These are phyloP conservation scores for Lucilia cuprina DNA, from an alignment of 1,140 invertebrate genomes.

Conservation along the genomic window DNA sequence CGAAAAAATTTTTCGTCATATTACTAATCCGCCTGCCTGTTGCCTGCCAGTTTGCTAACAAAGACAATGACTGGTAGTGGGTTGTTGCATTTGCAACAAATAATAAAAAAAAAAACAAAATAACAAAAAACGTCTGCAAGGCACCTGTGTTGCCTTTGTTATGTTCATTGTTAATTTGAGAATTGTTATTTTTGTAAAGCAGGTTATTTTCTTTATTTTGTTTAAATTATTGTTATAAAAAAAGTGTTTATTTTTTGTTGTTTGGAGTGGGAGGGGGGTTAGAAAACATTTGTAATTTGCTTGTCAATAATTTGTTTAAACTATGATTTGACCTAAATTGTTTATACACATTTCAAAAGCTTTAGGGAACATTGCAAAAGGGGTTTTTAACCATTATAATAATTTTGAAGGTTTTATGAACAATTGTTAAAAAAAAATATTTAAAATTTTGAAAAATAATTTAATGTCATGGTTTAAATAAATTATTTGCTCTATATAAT, in stretches of 20 bases:
- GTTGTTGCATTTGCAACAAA: neutral
- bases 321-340: neutral
- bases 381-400: too few relatives aligned
- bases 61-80: neutral
- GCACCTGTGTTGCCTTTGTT: neutral
- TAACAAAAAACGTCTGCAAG: constrained; percentile 1
- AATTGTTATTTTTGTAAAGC: neutral
- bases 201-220: neutral
- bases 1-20: neutral
- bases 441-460: too few relatives aligned
- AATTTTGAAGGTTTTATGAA: too few relatives aligned
- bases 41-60: neutral
- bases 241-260: too few relatives aligned
- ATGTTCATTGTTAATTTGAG: constrained; percentile 17
- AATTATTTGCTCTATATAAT: too few relatives aligned
- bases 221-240: neutral
- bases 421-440: too few relatives aligned
- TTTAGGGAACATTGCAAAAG: too few relatives aligned
- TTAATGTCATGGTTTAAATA: too few relatives aligned
- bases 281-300: neutral
- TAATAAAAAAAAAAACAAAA: neutral
- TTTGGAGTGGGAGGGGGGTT: too few relatives aligned
- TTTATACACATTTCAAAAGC: neutral
- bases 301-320: neutral
- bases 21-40: neutral